Conservation (phyloP, 2,797 vertebrate genomes). For the Sebastes hubbsi region DNA sequence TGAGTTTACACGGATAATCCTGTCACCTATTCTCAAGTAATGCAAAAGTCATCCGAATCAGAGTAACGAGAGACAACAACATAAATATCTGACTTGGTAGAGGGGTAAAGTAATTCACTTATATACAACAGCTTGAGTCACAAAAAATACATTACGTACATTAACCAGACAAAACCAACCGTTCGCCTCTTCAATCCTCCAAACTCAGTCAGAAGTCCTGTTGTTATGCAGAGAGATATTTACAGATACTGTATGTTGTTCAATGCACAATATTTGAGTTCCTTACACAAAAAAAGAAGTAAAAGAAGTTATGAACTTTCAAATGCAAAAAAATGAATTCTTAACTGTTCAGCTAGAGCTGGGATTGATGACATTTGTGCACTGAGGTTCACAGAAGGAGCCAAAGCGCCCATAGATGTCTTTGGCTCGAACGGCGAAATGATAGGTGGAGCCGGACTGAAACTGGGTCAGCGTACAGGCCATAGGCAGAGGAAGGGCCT, state of each 20-base stretch:
- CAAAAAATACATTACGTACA: slow-evolving; percentile 72
- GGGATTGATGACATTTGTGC: slow-evolving; percentile 93
- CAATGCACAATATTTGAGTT: slow-evolving; percentile 41
- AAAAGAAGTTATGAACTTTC: slow-evolving; percentile 39
- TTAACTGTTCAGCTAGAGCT: slow-evolving; percentile 66
- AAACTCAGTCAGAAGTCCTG: slow-evolving; percentile 57
- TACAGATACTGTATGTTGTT: slow-evolving; percentile 63
- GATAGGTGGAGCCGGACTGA: slow-evolving; percentile 97
- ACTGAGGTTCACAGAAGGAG: slow-evolving; percentile 98
- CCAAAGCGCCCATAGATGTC: slow-evolving; percentile 97
- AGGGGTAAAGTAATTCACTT: slow-evolving; percentile 59
- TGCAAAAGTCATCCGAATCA: slow-evolving; percentile 44
- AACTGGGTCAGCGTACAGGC: slow-evolving; percentile 99
- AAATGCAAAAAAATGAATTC: slow-evolving; percentile 34
- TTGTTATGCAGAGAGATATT: slow-evolving; percentile 60
- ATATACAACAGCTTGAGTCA: slow-evolving; percentile 75
- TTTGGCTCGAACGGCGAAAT: slow-evolving; percentile 97
- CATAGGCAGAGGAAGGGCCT: slow-evolving; percentile 96
- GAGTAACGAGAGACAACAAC: slow-evolving; percentile 65
- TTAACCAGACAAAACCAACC: slow-evolving; percentile 56
- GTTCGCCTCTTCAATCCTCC: slow-evolving; percentile 29
- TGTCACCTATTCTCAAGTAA: slow-evolving; percentile 49
- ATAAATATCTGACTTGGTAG: slow-evolving; percentile 77
- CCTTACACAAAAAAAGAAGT: slow-evolving; percentile 32
- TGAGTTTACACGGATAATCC: slow-evolving; percentile 56